Conservation (phyloP, 2,888 invertebrate species). For the Poecilobothrus nobilitatus region DNA sequence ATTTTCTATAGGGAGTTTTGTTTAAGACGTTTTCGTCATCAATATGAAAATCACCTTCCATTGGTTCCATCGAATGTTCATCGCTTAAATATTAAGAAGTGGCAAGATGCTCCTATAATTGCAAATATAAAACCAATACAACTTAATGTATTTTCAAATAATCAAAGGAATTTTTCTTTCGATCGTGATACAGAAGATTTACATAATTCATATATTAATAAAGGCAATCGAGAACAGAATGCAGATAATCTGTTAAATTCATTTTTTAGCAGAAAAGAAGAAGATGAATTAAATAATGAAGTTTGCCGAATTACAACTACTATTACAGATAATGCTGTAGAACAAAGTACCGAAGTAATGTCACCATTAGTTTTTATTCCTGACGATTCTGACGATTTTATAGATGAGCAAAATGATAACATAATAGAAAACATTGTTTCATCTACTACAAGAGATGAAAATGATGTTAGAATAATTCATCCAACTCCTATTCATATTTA, state of each 20-base stretch:
- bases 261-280: conserved; percentile 23
- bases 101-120: conserved; percentile 27
- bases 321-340: conserved; percentile 20
- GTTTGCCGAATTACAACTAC: conserved; percentile 12
- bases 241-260: conserved; percentile 23
- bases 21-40: conserved; percentile 39
- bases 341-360: conserved; percentile 35
- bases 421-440: not conserved
- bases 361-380: conserved; percentile 38
- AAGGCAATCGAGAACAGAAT: not conserved
- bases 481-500: conserved; percentile 2
- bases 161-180: conserved; percentile 23
- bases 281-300: conserved; percentile 18
- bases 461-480: not conserved
- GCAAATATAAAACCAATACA: conserved; percentile 24
- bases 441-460: not conserved
- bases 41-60: conserved; percentile 35
- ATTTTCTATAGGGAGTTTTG: conserved; percentile 32
- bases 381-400: conserved; percentile 24
- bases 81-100: conserved; percentile 31
- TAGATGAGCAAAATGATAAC: conserved; percentile 27
- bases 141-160: conserved; percentile 8
- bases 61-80: conserved; percentile 33
- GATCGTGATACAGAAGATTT: conserved; percentile 35
- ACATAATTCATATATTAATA: conserved; percentile 14